Base-by-base conservation (phyloP, 2,888 invertebrate genomes). In the Frankliniella intonsa region DNA sequence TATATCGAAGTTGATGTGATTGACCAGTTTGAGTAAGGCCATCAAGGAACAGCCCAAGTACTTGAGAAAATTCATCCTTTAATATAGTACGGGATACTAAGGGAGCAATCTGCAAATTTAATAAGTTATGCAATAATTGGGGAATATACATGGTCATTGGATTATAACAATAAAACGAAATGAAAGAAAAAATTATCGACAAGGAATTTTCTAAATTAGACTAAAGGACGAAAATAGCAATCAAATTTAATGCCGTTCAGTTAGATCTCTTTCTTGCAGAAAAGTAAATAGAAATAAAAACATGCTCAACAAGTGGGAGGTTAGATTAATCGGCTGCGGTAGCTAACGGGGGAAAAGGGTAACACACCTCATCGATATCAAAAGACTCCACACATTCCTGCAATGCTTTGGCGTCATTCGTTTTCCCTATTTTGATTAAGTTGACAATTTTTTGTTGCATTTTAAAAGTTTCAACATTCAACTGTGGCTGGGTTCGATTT, bases 371-470 rank as follows among this genome's bases (percentile, higher is more conserved):
- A 2, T 76, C 69, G 2, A 22, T 12, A n/a, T 76, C 69, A 22
- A 76, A 76, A 11, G 25, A 22, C 25, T 76, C 69, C 69, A 76
- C 69, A 12, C 25, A 76, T 12, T 76, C 22, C 69, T 76, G 69
- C 12, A 76, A 25, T 25, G 22, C 69, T 25, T 76, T 76, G 22
- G 25, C 22, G 25, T 76, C 69, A 25, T 25, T 25, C 2, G 8
- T 25, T 9, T 76, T 76, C n/a, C 69, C 69, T 8, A 22, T 12
- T 9, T 76, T 76, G 69, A 76, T 76, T 3, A 76, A 10, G 25
- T 76, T 76, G 69, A 76, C 69, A 76, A 76, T 76, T 76, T 76
- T 76, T 76, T 76, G 25, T 25, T 76, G 22, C 69, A 76, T 76
- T 11, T n/a, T 25, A 22, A 76, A 76, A 62, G 14, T 1, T 62